Percentiles rank a stretch among this genome's conserved stretches.
Conservation (phyloP, 2,113 vertebrate genomes). For the Riparia riparia region DNA sequence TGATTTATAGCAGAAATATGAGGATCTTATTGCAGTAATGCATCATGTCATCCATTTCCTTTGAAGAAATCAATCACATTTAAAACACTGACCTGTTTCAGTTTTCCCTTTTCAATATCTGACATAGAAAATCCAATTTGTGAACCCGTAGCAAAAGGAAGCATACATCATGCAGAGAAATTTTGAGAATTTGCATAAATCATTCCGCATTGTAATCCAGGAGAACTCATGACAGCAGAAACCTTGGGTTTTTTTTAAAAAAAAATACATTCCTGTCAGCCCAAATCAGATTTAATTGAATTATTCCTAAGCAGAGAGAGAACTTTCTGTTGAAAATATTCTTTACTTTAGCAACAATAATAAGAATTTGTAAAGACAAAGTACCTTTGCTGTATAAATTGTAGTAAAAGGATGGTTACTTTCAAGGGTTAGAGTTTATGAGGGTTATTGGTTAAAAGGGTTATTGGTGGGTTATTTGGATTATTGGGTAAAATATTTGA, state of each 20-base stretch:
- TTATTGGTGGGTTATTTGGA: not conserved
- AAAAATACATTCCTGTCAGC: not conserved
- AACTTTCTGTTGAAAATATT: not conserved
- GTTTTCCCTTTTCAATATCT: constrained; percentile 73
- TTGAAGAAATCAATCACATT: constrained; percentile 76
- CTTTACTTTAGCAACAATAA: not conserved
- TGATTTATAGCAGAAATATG: constrained; percentile 82
- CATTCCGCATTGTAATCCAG: constrained; percentile 48
- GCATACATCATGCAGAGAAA: constrained; percentile 69
- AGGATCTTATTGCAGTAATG: constrained; percentile 81
- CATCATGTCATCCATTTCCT: constrained; percentile 79
- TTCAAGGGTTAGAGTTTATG: not conserved
- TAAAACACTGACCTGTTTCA: constrained; percentile 74
- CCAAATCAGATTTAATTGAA: constrained; percentile 29
- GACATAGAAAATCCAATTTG: constrained; percentile 78
- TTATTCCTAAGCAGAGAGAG: not conserved
- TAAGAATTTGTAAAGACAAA: not conserved
- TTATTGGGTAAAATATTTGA: not conserved
- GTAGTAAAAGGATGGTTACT: not conserved
- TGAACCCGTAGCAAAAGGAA: constrained; percentile 64
- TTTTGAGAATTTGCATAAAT: constrained; percentile 73
- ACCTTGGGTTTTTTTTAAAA: not conserved
- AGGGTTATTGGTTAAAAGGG: not conserved
- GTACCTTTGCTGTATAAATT: not conserved
- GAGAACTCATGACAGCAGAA: constrained; percentile 42